Conservation (phyloP, 2,797 vertebrate species). For the Acanthornis magna region DNA sequence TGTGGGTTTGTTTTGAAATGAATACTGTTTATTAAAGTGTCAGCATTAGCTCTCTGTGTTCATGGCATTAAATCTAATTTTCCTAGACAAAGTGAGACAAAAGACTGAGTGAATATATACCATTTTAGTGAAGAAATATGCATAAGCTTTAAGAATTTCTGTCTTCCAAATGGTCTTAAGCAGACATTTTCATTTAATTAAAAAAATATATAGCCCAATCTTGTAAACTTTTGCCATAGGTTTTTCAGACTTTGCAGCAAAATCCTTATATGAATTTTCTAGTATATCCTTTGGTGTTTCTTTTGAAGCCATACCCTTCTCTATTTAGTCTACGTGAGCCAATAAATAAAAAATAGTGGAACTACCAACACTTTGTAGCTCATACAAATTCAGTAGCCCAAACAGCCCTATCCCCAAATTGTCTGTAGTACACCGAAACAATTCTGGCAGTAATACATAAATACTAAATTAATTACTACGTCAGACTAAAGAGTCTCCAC, state of each 20-base stretch:
- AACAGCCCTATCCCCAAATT: not conserved
- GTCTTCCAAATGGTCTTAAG: not conserved
- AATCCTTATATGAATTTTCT: not conserved
- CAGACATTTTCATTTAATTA: not conserved
- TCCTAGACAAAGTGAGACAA: not conserved
- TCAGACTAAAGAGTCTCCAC: not conserved
- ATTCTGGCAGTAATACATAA: not conserved
- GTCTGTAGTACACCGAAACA: not conserved
- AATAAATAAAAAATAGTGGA: not conserved
- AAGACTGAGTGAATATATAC: not conserved
- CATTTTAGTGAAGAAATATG: not conserved
- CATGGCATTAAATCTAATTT: not conserved
- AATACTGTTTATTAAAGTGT: not conserved
- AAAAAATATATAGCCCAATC: not conserved
- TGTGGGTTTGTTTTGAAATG: not conserved
- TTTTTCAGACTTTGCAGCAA: not conserved
- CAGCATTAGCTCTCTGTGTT: not conserved
- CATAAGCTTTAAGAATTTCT: not conserved
- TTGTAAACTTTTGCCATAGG: not conserved
- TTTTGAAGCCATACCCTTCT: not conserved
- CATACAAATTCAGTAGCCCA: rapidly evolving
- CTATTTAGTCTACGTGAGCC: not conserved
- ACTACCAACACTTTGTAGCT: not conserved
- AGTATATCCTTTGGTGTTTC: not conserved
- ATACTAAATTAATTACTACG: not conserved